These are phyloP conservation scores for Ctenopoma multispine DNA, from an alignment of 2,797 vertebrate species.

Conservation along the genomic window DNA sequence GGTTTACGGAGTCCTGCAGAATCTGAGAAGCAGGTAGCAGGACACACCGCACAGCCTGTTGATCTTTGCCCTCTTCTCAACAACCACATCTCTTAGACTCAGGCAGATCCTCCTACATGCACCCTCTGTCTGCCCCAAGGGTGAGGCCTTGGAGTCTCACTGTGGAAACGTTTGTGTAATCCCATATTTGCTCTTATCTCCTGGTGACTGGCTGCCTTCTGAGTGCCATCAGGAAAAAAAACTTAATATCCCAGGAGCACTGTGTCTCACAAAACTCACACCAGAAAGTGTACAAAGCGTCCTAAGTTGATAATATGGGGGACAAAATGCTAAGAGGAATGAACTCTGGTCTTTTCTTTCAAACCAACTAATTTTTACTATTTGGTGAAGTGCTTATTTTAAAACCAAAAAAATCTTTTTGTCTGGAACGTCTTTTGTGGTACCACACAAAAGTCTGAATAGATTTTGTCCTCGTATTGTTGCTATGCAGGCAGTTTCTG, in stretches of 20 bases:
- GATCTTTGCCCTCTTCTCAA: conserved; percentile 46
- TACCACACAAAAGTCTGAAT: conserved; percentile 71
- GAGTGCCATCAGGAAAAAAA: conserved; percentile 69
- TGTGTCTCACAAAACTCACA: conserved; percentile 66
- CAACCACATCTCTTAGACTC: conserved; percentile 64
- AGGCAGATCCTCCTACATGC: conserved; percentile 66
- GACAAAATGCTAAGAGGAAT: conserved; percentile 73
- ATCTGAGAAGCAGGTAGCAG: conserved; percentile 94
- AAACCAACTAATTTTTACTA: conserved; percentile 77
- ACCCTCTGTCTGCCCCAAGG: conserved; percentile 66
- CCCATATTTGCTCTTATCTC: conserved; percentile 53
- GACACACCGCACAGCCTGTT: conserved; percentile 42
- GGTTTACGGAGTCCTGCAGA: conserved; percentile 94
- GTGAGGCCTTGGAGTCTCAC: conserved; percentile 71
- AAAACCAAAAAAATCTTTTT: conserved; percentile 78
- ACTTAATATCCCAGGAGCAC: conserved; percentile 74
- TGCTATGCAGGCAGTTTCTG: conserved; percentile 92
- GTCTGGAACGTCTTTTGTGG: conserved; percentile 68
- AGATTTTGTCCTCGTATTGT: conserved; percentile 80
- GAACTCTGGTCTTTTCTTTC: conserved; percentile 80
- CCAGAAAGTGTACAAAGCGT: conserved; percentile 61
- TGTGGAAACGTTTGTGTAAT: conserved; percentile 68
- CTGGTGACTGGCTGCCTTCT: conserved; percentile 70
- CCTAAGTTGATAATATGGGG: conserved; percentile 47
- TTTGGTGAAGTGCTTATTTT: conserved; percentile 84